Evolutionary conservation across 2,113 vertebrate genomes (phyloP).

Genomic region (Tragelaphus strepsiceros): DNA sequence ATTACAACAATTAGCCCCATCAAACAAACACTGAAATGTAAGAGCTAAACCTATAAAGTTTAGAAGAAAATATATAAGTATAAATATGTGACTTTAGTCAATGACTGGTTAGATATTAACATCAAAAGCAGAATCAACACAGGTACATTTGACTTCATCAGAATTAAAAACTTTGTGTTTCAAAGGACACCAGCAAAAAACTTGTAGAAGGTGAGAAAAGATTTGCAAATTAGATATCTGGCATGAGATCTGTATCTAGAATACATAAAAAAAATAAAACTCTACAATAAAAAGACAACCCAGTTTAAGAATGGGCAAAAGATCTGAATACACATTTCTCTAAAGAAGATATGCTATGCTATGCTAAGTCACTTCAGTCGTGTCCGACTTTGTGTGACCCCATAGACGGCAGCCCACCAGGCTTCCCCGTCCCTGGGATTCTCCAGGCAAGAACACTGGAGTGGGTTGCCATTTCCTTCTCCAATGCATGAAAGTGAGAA

Average conservation of each 20-base stretch:
- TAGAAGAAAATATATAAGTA: background rate
- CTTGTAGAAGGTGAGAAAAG: background rate
- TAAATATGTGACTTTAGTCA: background rate
- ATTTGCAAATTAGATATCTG: background rate
- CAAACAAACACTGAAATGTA: background rate
- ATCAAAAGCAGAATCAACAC: background rate
- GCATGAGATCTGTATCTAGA: background rate
- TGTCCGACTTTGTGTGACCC: too few species aligned
- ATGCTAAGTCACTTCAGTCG: too few species aligned
- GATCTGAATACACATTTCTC: background rate
- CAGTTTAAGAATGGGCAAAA: constrained; percentile 1
- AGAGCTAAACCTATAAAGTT: background rate
- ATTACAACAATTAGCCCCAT: background rate
- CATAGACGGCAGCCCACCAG: too few species aligned
- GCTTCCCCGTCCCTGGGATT: too few species aligned
- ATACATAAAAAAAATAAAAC: background rate
- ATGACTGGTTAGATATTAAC: background rate
- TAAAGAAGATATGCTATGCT: background rate
- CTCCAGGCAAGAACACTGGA: too few species aligned
- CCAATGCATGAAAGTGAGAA: too few species aligned
- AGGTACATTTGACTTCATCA: background rate
- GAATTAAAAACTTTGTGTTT: background rate
- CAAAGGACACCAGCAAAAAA: background rate
- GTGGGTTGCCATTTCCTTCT: too few species aligned
- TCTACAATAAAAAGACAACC: background rate